Base-by-base conservation (phyloP, 2,797 vertebrate genomes). In the Parotocinclus haroldoi region DNA sequence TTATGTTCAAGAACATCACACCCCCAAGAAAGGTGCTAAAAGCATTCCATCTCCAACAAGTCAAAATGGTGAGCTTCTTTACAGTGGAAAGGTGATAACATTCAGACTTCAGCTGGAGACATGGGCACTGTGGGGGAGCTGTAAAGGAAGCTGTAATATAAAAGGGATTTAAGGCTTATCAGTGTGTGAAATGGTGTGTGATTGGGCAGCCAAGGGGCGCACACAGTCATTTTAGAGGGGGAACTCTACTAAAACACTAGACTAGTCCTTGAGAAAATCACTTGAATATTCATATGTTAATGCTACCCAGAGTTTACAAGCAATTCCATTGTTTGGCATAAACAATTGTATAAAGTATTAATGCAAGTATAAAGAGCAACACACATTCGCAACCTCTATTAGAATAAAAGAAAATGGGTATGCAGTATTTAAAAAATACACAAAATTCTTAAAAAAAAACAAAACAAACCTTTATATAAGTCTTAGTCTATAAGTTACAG, bases 131-230 rank as follows among this genome's bases (percentile, higher is more conserved):
- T 82, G 80, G 84, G 82, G 78, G 77, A 73, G 78, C 81, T 85
- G 78, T 90, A 84, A 87, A 84, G 82, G 78, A 78, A 73, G 78
- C 81, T 85, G 78, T 90, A 84, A 87, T 88, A 85, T 85, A 87
- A 74, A 83, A 74, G 79, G 72, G 80, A 75, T 82, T 75, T 72
- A 60, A 74, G 75, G 85, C 85, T 86, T 87, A 86, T 88, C 82
- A 81, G 66, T 62, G 58, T 66, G 74, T 78, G 74, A 68, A 79
- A 73, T 64, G 54, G 68, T 27, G 27, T 27, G 27, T 78, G 81
- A 58, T 76, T 78, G 16, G 7, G 27, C 27, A 7, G 19, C 40
- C 58, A 65, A 70, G 77, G 76, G 74, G 27, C 27, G 5, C 27
- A 27, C 27, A 27, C 2, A 82, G 71, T 79, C 75, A 71, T 58